Conservation (phyloP, 1,140 invertebrate species). For the Drosophila hydei region DNA sequence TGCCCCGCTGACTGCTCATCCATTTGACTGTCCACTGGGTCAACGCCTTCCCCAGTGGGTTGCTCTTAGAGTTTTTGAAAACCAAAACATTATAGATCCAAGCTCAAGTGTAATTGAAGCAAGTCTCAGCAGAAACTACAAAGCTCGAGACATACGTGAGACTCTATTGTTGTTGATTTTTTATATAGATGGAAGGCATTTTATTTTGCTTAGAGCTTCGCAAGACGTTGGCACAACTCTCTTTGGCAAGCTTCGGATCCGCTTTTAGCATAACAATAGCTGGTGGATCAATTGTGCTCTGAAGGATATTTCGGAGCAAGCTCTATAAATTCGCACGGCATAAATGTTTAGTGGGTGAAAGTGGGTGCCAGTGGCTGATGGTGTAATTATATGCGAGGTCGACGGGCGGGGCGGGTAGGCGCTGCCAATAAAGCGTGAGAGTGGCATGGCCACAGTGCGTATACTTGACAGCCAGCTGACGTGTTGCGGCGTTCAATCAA, state of each 20-base stretch:
- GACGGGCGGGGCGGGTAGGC: constrained; percentile 2
- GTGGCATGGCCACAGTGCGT: constrained; percentile 45
- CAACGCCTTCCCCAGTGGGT: constrained; percentile 35
- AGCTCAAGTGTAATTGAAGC: too few relatives aligned
- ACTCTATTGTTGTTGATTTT: too few relatives aligned
- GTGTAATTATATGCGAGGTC: constrained; percentile 59
- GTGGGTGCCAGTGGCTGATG: not conserved
- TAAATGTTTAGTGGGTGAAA: constrained; percentile 41
- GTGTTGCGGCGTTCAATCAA: constrained; percentile 72
- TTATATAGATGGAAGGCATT: too few relatives aligned
- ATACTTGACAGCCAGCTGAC: constrained; percentile 66
- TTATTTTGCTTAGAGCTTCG: too few relatives aligned
- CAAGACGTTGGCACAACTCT: not conserved
- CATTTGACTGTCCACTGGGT: constrained; percentile 59
- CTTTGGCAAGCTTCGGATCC: constrained; percentile 3
- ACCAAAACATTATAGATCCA: too few relatives aligned
- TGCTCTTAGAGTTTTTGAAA: not conserved
- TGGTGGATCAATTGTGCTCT: constrained; percentile 43
- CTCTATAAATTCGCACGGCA: constrained; percentile 45
- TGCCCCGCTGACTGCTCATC: constrained; percentile 74
- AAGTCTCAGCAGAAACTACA: too few relatives aligned
- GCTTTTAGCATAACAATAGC: constrained; percentile 70
- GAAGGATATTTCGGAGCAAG: constrained; percentile 32
- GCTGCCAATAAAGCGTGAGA: constrained; percentile 27
- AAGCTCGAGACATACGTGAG: too few relatives aligned